phyloP scores from a whole-genome alignment of 1,140 invertebrate species.

The Drosophila pandora region DNA sequence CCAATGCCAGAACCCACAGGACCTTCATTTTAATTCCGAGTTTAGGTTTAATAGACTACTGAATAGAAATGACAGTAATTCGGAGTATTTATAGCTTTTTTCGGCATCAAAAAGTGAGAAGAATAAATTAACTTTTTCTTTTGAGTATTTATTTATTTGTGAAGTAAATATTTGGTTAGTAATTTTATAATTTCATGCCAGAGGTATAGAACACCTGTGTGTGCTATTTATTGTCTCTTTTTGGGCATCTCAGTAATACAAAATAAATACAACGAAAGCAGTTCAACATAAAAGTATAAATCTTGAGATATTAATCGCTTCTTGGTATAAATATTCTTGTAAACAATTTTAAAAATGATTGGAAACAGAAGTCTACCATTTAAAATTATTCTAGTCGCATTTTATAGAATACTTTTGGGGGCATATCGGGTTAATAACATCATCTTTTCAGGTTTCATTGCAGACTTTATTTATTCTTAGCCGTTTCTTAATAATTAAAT shows the following conservation, averaged over 20 bases:
- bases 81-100: slow-evolving; percentile 31
- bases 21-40: slow-evolving; percentile 11
- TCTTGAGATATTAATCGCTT: not conserved
- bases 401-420: not conserved
- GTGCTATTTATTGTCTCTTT: slow-evolving; percentile 8
- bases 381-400: too few relatives aligned
- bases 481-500: too few relatives aligned
- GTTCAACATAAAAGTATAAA: not conserved
- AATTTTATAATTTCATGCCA: slow-evolving; percentile 9
- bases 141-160: slow-evolving; percentile 6
- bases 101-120: not conserved
- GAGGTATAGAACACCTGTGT: slow-evolving; percentile 24
- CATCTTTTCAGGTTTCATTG: too few relatives aligned
- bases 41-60: slow-evolving; percentile 8
- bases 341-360: too few relatives aligned
- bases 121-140: slow-evolving; percentile 3
- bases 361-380: too few relatives aligned
- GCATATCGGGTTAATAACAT: not conserved
- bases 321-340: not conserved
- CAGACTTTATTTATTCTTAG: too few relatives aligned
- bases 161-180: slow-evolving; percentile 7
- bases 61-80: slow-evolving; percentile 1
- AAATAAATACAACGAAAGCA: not conserved
- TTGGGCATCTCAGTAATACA: not conserved
- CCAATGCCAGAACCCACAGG: slow-evolving; percentile 2